Base-by-base conservation (phyloP, 2,113 vertebrate species). In the Myiozetetes cayanensis region DNA sequence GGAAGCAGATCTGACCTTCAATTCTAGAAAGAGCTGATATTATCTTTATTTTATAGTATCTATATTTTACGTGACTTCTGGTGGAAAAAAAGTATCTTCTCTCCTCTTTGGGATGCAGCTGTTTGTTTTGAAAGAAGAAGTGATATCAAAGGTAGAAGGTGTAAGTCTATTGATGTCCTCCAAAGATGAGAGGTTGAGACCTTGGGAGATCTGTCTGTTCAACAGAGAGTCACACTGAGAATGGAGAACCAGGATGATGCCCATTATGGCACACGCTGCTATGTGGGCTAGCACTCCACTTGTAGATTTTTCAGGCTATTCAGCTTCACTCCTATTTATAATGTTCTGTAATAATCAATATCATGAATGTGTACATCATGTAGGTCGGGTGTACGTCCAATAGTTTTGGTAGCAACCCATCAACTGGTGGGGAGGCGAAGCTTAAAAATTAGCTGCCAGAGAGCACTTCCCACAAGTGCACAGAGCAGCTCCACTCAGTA, bases 391-490 rank as follows among this genome's bases (percentile, higher is more conserved):
- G 25, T 3, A 8, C 33, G 14, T 9, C 67, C 74, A 55, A 50
- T 2, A 41, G 17, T 39, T 85, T 66, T 47, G n/a, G 16, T 30
- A 77, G 47, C 59, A 81, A 72, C 59, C 47, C 28, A 16, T 8
- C 0, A 2, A 37, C 20, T 46, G 43, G n/a, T 23, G 71, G 50
- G 1, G 1, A 4, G 21, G 22, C 4, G 21, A 68, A 66, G 23
- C 27, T 71, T 67, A 73, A 86, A 86, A 80, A 41, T 44, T 2
- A 67, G 41, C 82, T 89, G 72, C 76, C 46, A 30, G 39, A 33
- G 44, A 81, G 70, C 49, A 14, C 76, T 93, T 88, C 56, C 72
- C 73, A 59, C 52, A 55, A 74, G 39, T 21, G 68, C 82, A 62
- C 61, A 81, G 39, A 81, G 88, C 83, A 84, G 74, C 84, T 83